A percentile compares a stretch with the other conserved stretches of the same genome.
phyloP scores from a whole-genome alignment of 1,140 invertebrate genomes.

The Lucilia cuprina region DNA sequence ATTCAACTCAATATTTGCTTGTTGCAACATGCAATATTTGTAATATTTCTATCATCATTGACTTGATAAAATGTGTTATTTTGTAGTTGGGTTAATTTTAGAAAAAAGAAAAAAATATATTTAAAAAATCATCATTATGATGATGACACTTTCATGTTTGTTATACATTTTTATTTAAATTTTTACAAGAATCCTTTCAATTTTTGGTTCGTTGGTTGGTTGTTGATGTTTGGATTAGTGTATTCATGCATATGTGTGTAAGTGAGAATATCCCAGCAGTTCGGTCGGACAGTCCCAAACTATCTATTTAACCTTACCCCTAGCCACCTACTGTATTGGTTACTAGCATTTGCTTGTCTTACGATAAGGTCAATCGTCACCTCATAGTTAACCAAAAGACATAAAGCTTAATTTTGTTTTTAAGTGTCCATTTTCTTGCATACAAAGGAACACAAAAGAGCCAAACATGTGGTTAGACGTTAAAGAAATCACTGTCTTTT shows the following conservation, averaged over 20 bases:
- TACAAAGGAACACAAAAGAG: too few species aligned
- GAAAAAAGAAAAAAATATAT: not conserved
- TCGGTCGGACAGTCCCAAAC: too few species aligned
- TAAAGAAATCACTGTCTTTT: too few species aligned
- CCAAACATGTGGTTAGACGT: too few species aligned
- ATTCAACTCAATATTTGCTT: not conserved
- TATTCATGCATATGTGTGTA: not conserved
- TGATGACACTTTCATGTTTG: not conserved
- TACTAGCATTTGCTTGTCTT: too few species aligned
- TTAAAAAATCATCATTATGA: not conserved
- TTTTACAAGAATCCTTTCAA: not conserved
- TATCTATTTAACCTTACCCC: too few species aligned
- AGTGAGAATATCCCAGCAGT: not conserved
- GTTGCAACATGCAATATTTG: constrained; percentile 14
- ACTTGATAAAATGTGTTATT: not conserved
- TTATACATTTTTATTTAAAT: not conserved
- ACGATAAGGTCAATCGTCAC: too few species aligned
- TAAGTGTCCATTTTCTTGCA: too few species aligned
- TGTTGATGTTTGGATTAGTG: not conserved
- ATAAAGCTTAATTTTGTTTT: too few species aligned
- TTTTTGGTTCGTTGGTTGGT: not conserved
- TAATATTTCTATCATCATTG: constrained; percentile 17
- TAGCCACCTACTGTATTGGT: too few species aligned
- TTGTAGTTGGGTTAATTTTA: not conserved
- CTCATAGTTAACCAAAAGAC: too few species aligned